A percentile compares a stretch with the other conserved stretches of the same genome.
Conservation (phyloP, 2,113 vertebrate genomes). For the Eptatretus burgeri region DNA sequence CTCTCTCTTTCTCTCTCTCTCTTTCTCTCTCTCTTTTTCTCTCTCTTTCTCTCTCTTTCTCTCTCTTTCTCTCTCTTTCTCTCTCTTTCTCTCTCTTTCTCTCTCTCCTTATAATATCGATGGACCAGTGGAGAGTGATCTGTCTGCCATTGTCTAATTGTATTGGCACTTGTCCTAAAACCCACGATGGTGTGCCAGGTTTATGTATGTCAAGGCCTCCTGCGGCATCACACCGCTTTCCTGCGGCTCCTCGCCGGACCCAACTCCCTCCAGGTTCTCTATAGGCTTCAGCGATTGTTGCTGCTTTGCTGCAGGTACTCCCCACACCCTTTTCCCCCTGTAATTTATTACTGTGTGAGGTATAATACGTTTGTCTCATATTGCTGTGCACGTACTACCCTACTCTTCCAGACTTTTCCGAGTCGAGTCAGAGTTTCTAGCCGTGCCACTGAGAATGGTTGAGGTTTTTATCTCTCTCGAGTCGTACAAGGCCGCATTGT, state of each 20-base stretch:
- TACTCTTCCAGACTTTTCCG: neutral
- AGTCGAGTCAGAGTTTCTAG: neutral
- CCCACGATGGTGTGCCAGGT: conserved; percentile 21
- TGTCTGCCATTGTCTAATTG: too few species aligned
- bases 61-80: too few species aligned
- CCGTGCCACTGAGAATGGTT: conserved; percentile 46
- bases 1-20: too few species aligned
- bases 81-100: too few species aligned
- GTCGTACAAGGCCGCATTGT: too few species aligned
- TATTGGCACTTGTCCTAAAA: too few species aligned
- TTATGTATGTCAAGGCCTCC: conserved; percentile 74
- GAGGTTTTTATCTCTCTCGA: conserved; percentile 30
- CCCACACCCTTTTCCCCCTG: neutral
- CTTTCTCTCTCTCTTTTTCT: too few species aligned
- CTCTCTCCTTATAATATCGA: neutral
- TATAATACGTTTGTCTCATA: neutral
- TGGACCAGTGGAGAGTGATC: conserved; percentile 1
- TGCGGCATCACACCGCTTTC: conserved; percentile 52
- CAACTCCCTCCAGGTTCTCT: conserved; percentile 50
- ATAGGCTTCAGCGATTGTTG: conserved; percentile 78
- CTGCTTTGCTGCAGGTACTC: conserved; percentile 74
- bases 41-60: too few species aligned
- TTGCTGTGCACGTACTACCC: neutral
- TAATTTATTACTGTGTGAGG: neutral
- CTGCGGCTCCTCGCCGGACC: conserved; percentile 46